These are phyloP conservation scores for Nomia melanderi DNA, from an alignment of 1,140 invertebrate genomes.

Conservation along the genomic window DNA sequence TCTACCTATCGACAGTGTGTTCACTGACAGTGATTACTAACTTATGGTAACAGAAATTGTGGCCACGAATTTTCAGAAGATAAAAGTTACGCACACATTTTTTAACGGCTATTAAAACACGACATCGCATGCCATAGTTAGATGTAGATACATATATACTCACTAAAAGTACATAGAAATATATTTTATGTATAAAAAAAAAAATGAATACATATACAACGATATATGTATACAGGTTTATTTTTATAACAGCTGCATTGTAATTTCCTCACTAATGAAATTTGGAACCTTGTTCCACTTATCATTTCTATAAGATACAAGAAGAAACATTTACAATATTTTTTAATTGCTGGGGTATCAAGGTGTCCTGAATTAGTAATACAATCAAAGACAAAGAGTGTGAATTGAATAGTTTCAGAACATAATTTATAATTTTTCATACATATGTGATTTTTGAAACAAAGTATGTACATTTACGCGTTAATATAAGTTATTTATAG, in stretches of 20 bases:
- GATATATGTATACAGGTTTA: constrained; percentile 17
- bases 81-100: constrained; percentile 14
- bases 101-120: constrained; percentile 17
- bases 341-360: constrained; percentile 15
- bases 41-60: constrained; percentile 27
- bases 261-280: constrained; percentile 30
- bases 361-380: constrained; percentile 3
- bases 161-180: constrained; percentile 5
- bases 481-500: constrained; percentile 5
- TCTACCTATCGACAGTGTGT: constrained; percentile 20
- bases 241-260: constrained; percentile 43
- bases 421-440: not conserved
- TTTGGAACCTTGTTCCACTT: constrained; percentile 3
- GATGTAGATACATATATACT: constrained; percentile 27
- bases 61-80: constrained; percentile 17
- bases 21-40: not conserved
- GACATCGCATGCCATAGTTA: constrained; percentile 40
- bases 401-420: not conserved
- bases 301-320: not conserved
- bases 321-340: not conserved
- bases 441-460: not conserved
- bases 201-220: constrained; percentile 7
- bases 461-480: constrained; percentile 2
- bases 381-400: not conserved
- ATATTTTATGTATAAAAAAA: constrained; percentile 36